Conservation (phyloP, 2,888 invertebrate genomes). For the Drosophila leonis region DNA sequence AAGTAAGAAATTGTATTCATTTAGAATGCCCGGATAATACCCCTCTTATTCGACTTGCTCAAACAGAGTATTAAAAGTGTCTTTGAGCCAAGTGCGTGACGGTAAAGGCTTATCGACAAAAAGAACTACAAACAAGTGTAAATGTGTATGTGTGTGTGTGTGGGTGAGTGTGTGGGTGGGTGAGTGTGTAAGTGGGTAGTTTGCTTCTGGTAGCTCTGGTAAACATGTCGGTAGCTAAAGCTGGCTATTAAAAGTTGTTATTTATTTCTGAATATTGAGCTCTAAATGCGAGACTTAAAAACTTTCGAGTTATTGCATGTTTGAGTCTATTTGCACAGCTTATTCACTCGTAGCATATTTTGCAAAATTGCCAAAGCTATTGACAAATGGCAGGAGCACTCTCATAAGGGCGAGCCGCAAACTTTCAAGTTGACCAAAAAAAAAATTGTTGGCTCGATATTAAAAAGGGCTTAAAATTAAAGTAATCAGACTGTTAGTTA, state of each 20-base stretch:
- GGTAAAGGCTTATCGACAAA: slow-evolving; percentile 16
- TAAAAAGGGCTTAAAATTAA: neutral
- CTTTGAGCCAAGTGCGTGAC: slow-evolving; percentile 7
- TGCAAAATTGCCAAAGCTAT: neutral
- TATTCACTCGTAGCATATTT: neutral
- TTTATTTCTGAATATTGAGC: neutral
- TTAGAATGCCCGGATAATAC: neutral
- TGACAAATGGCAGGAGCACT: neutral
- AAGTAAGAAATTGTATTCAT: neutral
- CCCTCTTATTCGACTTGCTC: neutral
- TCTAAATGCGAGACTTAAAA: slow-evolving; percentile 2
- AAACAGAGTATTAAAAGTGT: neutral
- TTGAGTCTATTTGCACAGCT: slow-evolving; percentile 1
- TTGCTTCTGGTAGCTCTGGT: neutral
- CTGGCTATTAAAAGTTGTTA: slow-evolving; percentile 4
- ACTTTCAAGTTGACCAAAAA: neutral
- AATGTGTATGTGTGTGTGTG: neutral
- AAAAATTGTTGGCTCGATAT: neutral
- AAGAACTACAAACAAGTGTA: neutral
- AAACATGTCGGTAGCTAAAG: neutral
- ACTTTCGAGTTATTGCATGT: slow-evolving; percentile 2
- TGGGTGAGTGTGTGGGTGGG: neutral
- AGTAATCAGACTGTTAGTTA: neutral
- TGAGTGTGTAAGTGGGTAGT: slow-evolving; percentile 5
- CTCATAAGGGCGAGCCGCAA: neutral